These are phyloP conservation scores for Machaerirhynchus nigripectus DNA, from an alignment of 2,113 vertebrate genomes.

Conservation along the genomic window DNA sequence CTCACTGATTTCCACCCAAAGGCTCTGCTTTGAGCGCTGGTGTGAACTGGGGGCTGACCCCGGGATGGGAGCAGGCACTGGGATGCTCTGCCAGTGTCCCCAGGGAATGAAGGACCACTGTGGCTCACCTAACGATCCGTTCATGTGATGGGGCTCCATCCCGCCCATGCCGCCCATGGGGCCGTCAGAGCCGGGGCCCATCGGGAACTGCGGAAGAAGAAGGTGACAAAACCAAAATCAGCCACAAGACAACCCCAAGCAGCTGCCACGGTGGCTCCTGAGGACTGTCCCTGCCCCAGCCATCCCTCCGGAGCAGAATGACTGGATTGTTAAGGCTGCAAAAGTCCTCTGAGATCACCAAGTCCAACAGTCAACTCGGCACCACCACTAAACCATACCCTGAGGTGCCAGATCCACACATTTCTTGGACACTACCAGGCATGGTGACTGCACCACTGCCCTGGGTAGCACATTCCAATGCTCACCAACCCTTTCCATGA, in stretches of 20 bases:
- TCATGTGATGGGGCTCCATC: conserved; percentile 99
- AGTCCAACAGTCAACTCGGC: not conserved
- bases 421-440: not conserved
- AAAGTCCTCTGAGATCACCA: not conserved
- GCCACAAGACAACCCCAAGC: not conserved
- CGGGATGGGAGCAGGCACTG: not conserved
- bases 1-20: not conserved
- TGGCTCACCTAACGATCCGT: conserved; percentile 85
- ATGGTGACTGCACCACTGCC: not conserved
- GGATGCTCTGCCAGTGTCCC: not conserved
- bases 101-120: accelerated
- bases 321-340: not conserved
- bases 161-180: conserved; percentile 98
- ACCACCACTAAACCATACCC: not conserved
- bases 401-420: not conserved
- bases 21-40: not conserved
- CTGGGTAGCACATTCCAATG: not conserved
- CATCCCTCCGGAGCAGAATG: not conserved
- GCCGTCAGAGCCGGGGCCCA: conserved; percentile 96
- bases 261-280: accelerated
- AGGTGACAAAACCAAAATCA: not conserved
- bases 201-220: conserved; percentile 84
- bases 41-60: accelerated
- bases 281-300: not conserved
- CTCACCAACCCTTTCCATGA: not conserved